Evolutionary conservation across 53 echinoderm and acorn worm genomes (phyloP).

Genomic region (Astropecten irregularis): DNA sequence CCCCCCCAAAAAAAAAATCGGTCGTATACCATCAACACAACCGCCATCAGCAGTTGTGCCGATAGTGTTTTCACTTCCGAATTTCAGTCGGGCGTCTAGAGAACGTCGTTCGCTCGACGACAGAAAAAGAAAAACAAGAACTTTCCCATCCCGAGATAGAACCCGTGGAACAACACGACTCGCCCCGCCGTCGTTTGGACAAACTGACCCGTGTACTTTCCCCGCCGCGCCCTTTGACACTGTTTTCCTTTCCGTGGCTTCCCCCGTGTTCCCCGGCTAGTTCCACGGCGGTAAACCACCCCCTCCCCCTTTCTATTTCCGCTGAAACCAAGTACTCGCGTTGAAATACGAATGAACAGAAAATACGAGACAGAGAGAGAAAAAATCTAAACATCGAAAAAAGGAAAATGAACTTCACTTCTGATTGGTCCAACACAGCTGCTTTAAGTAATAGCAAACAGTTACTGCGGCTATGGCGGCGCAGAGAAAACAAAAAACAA

Average conservation of each 20-base stretch:
- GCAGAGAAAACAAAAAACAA: slow-evolving; percentile 32
- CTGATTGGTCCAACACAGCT: slow-evolving; percentile 25
- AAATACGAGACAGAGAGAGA: no score
- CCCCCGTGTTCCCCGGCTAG: not conserved
- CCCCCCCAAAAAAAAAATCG: no score
- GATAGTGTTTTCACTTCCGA: not conserved
- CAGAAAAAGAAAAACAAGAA: no score
- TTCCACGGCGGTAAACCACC: no score
- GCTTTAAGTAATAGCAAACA: slow-evolving; percentile 51
- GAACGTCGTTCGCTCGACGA: no score
- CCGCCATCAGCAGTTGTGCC: not conserved
- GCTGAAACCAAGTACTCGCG: slow-evolving; percentile 2
- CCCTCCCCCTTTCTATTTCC: no score
- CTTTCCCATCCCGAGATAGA: not conserved
- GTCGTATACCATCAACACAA: not conserved
- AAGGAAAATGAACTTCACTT: not conserved
- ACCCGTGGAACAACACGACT: slow-evolving; percentile 14
- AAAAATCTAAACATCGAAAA: no score
- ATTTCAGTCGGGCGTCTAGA: no score
- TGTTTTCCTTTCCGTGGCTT: slow-evolving; percentile 7
- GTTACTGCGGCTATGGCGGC: not conserved
- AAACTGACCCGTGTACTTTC: slow-evolving; percentile 31
- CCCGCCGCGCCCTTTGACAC: slow-evolving; percentile 37
- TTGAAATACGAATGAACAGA: not conserved
- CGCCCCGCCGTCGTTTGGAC: slow-evolving; percentile 30